Conservation (phyloP, 2,888 invertebrate species). For the Kryphioiulus occultus region DNA sequence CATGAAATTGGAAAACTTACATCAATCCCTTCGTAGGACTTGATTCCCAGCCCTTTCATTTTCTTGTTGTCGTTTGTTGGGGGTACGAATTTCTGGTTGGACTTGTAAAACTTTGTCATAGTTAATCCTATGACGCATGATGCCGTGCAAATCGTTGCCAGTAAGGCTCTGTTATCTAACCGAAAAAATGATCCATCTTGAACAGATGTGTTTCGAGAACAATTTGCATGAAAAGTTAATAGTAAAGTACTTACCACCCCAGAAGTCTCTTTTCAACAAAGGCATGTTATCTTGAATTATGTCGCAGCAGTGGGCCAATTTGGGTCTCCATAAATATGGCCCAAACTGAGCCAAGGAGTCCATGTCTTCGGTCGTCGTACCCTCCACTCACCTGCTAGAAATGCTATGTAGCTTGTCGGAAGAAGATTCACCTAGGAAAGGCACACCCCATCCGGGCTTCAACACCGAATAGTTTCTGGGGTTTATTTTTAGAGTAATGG, state of each 20-base stretch:
- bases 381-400: neutral
- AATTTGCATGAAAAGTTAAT: neutral
- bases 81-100: neutral
- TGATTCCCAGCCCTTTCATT: neutral
- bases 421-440: neutral
- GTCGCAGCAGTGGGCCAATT: neutral
- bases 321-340: slow-evolving; percentile 28
- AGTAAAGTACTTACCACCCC: neutral
- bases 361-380: slow-evolving; percentile 4
- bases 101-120: slow-evolving; percentile 13
- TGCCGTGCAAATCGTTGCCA: slow-evolving; percentile 22
- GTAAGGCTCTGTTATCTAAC: neutral
- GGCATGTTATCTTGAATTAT: neutral
- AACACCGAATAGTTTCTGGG: neutral
- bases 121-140: slow-evolving; percentile 9
- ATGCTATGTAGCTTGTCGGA: slow-evolving; percentile 11
- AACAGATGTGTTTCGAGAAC: neutral
- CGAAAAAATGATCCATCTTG: neutral
- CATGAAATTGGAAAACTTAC: neutral
- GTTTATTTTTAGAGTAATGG: slow-evolving; percentile 20
- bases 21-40: neutral
- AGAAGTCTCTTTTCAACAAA: neutral
- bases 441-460: neutral
- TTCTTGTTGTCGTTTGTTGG: neutral
- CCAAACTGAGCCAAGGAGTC: neutral